Conservation (phyloP, 2,888 invertebrate species). For the Hirtodrosophila trivittata region DNA sequence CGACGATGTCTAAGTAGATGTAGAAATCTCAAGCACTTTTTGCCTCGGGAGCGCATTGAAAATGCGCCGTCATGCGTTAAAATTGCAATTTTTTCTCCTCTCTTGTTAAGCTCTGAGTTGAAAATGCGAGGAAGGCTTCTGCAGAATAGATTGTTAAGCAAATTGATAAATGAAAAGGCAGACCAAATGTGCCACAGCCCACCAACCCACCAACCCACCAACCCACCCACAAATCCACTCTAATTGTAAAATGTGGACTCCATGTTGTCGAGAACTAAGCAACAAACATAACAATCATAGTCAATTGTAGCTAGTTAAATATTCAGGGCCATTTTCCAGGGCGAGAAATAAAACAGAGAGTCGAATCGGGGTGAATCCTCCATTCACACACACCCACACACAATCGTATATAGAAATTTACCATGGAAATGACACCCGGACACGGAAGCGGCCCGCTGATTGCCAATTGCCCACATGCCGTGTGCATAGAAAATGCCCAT, state of each 20-base stretch:
- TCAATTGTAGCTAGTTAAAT: slow-evolving; percentile 75
- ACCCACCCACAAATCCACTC: slow-evolving; percentile 10
- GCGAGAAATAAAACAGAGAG: slow-evolving; percentile 71
- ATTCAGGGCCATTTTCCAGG: slow-evolving; percentile 61
- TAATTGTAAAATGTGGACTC: slow-evolving; percentile 57
- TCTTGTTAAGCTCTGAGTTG: slow-evolving; percentile 21
- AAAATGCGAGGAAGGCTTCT: slow-evolving; percentile 16
- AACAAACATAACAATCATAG: slow-evolving; percentile 73
- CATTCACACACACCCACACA: slow-evolving; percentile 1
- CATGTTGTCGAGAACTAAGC: slow-evolving; percentile 22
- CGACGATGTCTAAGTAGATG: slow-evolving; percentile 73
- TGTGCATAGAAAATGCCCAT: slow-evolving; percentile 63
- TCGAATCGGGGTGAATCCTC: slow-evolving; percentile 39
- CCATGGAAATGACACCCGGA: slow-evolving; percentile 54
- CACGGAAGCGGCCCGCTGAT: slow-evolving; percentile 56
- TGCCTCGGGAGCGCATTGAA: slow-evolving; percentile 64
- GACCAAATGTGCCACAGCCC: background rate
- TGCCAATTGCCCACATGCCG: slow-evolving; percentile 73
- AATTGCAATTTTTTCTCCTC: slow-evolving; percentile 69
- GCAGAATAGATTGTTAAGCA: slow-evolving; percentile 47
- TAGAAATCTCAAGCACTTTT: slow-evolving; percentile 46
- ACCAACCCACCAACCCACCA: slow-evolving; percentile 3
- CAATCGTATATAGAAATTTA: background rate
- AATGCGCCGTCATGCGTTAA: slow-evolving; percentile 76
- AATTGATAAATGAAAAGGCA: slow-evolving; percentile 68